Conservation (phyloP, 2,888 invertebrate species). For the Formica aserva region DNA sequence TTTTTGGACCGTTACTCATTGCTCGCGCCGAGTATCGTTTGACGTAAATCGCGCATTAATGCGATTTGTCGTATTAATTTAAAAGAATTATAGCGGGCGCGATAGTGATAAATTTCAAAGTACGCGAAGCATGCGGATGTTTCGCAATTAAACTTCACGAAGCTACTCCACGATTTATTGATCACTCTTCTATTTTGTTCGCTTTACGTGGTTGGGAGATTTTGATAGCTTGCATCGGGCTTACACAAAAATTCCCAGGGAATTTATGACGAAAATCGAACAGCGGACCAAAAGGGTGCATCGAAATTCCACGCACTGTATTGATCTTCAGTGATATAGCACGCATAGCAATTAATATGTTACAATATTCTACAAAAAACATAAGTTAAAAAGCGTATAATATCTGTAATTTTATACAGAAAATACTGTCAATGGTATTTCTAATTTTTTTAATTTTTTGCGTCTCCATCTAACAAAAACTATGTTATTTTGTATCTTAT, state of each 20-base stretch:
- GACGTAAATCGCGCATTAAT: constrained; percentile 30
- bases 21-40: not conserved
- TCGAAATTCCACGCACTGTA: constrained; percentile 27
- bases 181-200: constrained; percentile 41
- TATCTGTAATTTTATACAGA: not conserved
- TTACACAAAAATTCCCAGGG: constrained; percentile 41
- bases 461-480: not conserved
- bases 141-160: constrained; percentile 44
- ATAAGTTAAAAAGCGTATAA: not conserved
- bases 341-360: constrained; percentile 27
- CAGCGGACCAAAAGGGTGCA: constrained; percentile 27
- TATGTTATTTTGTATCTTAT: not conserved
- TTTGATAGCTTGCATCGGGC: constrained; percentile 47
- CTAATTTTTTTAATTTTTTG: not conserved
- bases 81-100: constrained; percentile 31
- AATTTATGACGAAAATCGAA: constrained; percentile 41
- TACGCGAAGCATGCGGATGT: constrained; percentile 27
- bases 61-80: constrained; percentile 49
- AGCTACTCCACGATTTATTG: constrained; percentile 31
- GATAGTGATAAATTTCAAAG: constrained; percentile 37
- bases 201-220: constrained; percentile 8
- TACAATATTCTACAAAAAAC: not conserved
- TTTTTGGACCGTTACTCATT: constrained; percentile 39
- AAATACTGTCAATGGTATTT: not conserved
- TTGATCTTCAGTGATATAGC: constrained; percentile 24